A percentile compares a stretch with the other conserved stretches of the same genome.
phyloP scores from a whole-genome alignment of 2,113 vertebrate genomes.

The Spea bombifrons region DNA sequence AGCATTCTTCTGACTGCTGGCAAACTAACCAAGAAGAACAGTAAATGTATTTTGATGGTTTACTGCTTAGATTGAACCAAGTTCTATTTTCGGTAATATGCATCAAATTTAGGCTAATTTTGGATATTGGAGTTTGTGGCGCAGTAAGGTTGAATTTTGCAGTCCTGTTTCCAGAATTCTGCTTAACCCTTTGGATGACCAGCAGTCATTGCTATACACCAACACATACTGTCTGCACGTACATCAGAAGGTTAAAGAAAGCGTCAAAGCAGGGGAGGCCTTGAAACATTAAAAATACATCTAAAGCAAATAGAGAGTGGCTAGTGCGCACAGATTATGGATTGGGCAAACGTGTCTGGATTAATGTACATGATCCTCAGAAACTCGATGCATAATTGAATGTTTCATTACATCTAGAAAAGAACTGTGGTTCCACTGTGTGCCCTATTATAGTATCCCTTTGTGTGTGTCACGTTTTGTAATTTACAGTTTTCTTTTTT shows the following conservation, averaged over 20 bases:
- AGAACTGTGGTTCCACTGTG: too few species aligned
- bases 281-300: too few species aligned
- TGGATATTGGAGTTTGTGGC: background rate
- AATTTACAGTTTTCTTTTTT: constrained; percentile 4
- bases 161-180: too few species aligned
- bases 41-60: constrained; percentile 12
- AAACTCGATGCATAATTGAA: background rate
- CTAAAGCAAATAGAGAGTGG: too few species aligned
- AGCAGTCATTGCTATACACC: too few species aligned
- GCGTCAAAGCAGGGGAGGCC: too few species aligned
- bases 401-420: too few species aligned
- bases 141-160: too few species aligned
- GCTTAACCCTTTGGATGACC: too few species aligned
- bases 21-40: background rate
- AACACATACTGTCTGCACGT: too few species aligned
- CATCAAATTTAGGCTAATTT: constrained; percentile 31
- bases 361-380: constrained; percentile 18
- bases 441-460: background rate
- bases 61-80: background rate
- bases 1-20: background rate
- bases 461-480: constrained; percentile 4
- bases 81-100: background rate
- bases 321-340: too few species aligned
- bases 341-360: constrained; percentile 29
- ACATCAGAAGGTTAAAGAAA: too few species aligned